These are phyloP conservation scores for Chromoteleia sp. DNA, from an alignment of 2,888 invertebrate species.

Conservation along the genomic window DNA sequence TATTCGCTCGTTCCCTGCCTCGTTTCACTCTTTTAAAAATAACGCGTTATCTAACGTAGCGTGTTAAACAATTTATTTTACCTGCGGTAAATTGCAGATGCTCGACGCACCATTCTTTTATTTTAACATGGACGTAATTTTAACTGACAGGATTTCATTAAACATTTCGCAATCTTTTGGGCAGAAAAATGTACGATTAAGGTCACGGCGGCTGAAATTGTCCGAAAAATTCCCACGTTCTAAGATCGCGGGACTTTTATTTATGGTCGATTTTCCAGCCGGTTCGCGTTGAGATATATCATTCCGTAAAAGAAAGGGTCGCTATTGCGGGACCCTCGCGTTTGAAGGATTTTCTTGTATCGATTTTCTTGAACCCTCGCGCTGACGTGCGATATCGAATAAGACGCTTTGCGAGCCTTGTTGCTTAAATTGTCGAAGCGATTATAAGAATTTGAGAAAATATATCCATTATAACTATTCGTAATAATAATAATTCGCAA, in stretches of 20 bases:
- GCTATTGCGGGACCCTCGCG: constrained; percentile 36
- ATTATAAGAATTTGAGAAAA: background rate
- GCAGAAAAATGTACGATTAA: background rate
- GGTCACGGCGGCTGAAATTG: background rate
- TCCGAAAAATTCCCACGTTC: constrained; percentile 43
- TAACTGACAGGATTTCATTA: background rate
- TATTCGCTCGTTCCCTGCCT: constrained; percentile 7
- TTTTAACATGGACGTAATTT: background rate
- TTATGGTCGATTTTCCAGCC: constrained; percentile 49
- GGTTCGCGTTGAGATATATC: constrained; percentile 44
- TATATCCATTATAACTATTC: no score
- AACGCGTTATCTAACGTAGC: constrained; percentile 24
- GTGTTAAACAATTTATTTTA: constrained; percentile 7
- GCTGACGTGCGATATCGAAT: constrained; percentile 13
- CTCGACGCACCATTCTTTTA: background rate
- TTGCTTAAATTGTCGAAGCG: background rate
- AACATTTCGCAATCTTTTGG: background rate
- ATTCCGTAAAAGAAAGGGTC: constrained; percentile 52
- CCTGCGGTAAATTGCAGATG: background rate
- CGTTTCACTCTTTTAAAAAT: constrained; percentile 7
- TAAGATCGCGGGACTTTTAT: constrained; percentile 21
- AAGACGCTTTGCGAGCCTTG: constrained; percentile 18
- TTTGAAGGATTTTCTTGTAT: constrained; percentile 61
- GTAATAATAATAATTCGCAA: no score
- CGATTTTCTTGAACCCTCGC: constrained; percentile 53